A percentile compares a stretch with the other conserved stretches of the same genome.
phyloP scores from a whole-genome alignment of 2,888 invertebrate species.

The Tenthredo distinguenda region DNA sequence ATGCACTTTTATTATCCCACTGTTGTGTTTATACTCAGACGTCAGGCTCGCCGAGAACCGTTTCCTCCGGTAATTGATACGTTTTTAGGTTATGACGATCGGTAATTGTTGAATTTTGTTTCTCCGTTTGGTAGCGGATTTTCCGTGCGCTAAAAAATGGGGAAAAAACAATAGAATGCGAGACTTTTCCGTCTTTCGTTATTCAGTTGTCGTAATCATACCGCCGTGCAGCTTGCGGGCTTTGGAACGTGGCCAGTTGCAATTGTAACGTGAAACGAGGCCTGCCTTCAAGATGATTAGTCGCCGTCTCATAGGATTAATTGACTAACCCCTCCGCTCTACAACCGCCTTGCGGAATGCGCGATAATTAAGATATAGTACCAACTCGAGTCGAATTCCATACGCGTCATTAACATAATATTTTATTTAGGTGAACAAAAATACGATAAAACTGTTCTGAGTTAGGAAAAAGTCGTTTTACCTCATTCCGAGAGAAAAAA shows the following conservation, averaged over 20 bases:
- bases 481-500: neutral
- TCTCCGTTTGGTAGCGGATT: too few species aligned
- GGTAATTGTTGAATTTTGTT: too few species aligned
- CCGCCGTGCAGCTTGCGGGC: neutral
- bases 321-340: conserved; percentile 28
- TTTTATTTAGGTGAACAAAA: neutral
- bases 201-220: neutral
- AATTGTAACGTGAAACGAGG: conserved; percentile 50
- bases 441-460: neutral
- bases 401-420: neutral
- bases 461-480: neutral
- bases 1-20: conserved; percentile 42
- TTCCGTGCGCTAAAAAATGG: too few species aligned
- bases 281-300: conserved; percentile 46
- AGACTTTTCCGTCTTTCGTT: neutral
- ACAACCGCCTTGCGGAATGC: neutral
- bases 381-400: neutral
- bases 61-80: conserved; percentile 24
- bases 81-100: too few species aligned
- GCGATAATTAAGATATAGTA: conserved; percentile 23
- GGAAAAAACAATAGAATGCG: neutral
- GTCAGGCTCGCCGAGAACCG: neutral
- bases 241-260: conserved; percentile 48
- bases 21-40: neutral
- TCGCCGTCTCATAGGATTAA: conserved; percentile 50